A percentile compares a stretch with the other conserved stretches of the same genome.
These are phyloP conservation scores for Microtus oregoni DNA, from an alignment of 2,113 vertebrate genomes.

Conservation along the genomic window DNA sequence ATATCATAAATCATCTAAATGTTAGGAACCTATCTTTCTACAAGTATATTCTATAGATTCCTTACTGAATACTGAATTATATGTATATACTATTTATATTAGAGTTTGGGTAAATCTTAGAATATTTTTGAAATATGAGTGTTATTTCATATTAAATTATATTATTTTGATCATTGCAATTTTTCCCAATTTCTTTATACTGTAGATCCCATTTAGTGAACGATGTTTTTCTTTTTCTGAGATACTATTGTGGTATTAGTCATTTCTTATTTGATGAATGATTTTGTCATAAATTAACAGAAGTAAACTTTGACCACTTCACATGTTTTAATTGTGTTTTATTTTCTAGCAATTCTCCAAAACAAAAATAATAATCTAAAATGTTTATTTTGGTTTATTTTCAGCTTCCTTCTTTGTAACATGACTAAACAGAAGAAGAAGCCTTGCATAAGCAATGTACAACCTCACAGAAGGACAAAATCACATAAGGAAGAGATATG, in stretches of 20 bases:
- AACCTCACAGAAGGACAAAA: neutral
- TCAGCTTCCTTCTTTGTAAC: neutral
- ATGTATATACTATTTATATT: too few relatives aligned
- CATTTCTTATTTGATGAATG: constrained; percentile 29
- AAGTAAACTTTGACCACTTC: neutral
- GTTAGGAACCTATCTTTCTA: neutral
- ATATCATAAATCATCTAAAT: constrained; percentile 5
- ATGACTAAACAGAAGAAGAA: neutral
- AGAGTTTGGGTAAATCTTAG: neutral
- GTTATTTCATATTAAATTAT: neutral
- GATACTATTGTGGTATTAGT: neutral
- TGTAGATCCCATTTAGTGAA: neutral
- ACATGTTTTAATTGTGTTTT: neutral
- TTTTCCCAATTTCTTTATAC: neutral
- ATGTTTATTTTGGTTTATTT: neutral
- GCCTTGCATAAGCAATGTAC: too few relatives aligned
- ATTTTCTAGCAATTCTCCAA: neutral
- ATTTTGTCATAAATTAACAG: neutral
- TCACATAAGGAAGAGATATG: neutral
- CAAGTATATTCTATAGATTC: neutral
- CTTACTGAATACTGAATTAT: neutral
- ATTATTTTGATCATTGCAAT: neutral
- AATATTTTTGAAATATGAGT: constrained; percentile 23
- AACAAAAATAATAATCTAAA: neutral
- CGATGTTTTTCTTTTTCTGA: neutral